Evolutionary conservation across 2,888 invertebrate genomes (phyloP).

Genomic region (Pediacus dermestoides): DNA sequence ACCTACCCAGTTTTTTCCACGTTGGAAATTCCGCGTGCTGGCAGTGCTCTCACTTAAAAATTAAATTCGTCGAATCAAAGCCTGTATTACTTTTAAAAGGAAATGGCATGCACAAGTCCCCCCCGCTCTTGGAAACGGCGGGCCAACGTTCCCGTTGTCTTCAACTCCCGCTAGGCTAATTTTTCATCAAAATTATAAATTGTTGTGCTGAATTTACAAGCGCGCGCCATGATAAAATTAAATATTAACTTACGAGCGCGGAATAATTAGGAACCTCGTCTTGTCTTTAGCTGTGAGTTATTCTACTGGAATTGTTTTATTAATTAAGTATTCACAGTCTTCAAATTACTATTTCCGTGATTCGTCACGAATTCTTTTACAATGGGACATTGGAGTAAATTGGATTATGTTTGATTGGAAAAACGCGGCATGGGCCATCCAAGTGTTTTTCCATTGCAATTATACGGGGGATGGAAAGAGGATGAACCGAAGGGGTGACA

Average conservation of each 20-base stretch:
- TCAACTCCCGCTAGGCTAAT: slow-evolving; percentile 36
- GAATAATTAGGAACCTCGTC: slow-evolving; percentile 40
- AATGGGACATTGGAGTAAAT: no score
- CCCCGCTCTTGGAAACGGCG: slow-evolving; percentile 6
- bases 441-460: no score
- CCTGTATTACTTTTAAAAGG: no score
- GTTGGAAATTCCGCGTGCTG: no score
- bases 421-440: no score
- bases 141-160: slow-evolving; percentile 7
- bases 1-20: no score
- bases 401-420: no score
- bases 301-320: slow-evolving; percentile 42
- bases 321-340: slow-evolving; percentile 40
- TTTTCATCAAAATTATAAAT: slow-evolving; percentile 45
- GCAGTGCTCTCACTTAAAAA: no score
- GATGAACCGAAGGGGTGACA: no score
- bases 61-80: no score
- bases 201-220: slow-evolving; percentile 41
- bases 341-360: slow-evolving; percentile 27
- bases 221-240: slow-evolving; percentile 41
- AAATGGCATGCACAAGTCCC: slow-evolving; percentile 8
- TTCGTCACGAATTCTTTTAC: no score
- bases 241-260: slow-evolving; percentile 44
- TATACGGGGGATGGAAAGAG: no score
- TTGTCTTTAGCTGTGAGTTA: slow-evolving; percentile 37